Evolutionary conservation across 2,113 vertebrate species (phyloP).

Genomic region (Camelus bactrianus): DNA sequence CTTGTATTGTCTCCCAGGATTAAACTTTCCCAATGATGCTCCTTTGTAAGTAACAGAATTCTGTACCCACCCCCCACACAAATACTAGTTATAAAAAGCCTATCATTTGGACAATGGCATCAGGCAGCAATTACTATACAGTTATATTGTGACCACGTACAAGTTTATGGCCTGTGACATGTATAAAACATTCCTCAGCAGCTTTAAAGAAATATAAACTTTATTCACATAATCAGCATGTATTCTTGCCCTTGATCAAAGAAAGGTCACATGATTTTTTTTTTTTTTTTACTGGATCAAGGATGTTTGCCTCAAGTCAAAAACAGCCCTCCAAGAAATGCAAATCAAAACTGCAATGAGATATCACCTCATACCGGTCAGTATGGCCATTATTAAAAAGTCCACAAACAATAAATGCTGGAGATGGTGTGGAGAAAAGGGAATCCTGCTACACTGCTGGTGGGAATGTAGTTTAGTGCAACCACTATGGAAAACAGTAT

Average conservation of each 20-base stretch:
- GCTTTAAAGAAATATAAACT: background rate
- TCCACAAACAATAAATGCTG: too few relatives aligned
- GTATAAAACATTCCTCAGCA: background rate
- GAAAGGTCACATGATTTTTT: background rate
- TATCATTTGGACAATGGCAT: background rate
- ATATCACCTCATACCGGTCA: too few relatives aligned
- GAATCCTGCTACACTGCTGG: too few relatives aligned
- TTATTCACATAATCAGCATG: background rate
- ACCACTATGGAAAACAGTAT: too few relatives aligned
- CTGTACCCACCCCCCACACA: background rate
- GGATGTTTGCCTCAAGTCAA: background rate
- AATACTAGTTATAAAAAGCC: background rate
- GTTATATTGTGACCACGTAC: background rate
- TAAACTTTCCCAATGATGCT: background rate
- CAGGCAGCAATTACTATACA: background rate
- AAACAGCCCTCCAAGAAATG: too few relatives aligned
- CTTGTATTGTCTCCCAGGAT: background rate
- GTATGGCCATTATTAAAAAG: too few relatives aligned
- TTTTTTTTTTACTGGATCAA: background rate
- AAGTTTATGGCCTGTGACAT: background rate
- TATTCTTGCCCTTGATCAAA: background rate
- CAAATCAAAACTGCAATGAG: too few relatives aligned
- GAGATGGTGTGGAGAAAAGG: too few relatives aligned
- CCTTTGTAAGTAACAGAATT: slow-evolving; percentile 29
- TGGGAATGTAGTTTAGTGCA: too few relatives aligned